These are phyloP conservation scores for Psococerastis gibbosa DNA, from an alignment of 2,888 invertebrate genomes.

Conservation along the genomic window DNA sequence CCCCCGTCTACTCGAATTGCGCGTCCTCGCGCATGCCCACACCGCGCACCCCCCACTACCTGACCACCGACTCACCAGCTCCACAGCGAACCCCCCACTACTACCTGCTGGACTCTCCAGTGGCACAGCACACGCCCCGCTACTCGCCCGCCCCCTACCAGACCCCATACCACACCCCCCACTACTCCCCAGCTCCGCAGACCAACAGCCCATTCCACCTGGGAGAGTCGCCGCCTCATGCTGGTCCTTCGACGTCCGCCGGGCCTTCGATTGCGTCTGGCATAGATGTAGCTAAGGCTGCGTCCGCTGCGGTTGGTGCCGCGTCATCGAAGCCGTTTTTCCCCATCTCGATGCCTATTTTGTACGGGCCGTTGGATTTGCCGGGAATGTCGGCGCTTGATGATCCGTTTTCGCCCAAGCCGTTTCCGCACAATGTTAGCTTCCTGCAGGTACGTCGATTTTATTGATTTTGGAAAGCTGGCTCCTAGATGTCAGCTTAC, in stretches of 20 bases:
- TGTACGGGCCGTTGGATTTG: conserved; percentile 62
- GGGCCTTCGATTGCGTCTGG: no score
- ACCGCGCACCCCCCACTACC: background rate
- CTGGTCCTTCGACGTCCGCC: no score
- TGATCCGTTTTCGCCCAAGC: conserved; percentile 25
- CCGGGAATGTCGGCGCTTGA: conserved; percentile 28
- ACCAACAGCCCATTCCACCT: no score
- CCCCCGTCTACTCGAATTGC: conserved; percentile 21
- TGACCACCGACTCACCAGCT: background rate
- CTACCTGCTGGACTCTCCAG: background rate
- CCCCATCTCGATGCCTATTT: conserved; percentile 74
- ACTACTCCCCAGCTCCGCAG: no score
- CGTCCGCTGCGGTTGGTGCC: no score
- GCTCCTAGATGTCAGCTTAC: no score
- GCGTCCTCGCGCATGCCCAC: background rate
- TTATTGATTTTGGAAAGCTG: conserved; percentile 10
- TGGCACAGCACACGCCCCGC: background rate
- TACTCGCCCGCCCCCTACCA: background rate
- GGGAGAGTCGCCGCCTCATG: no score
- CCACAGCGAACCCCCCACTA: background rate
- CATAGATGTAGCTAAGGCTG: no score
- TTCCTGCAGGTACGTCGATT: conserved; percentile 55
- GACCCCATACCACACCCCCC: background rate
- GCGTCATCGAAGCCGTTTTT: no score
- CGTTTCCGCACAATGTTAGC: conserved; percentile 77